Conservation (phyloP, 2,888 invertebrate species). For the Stegophylla sp. region DNA sequence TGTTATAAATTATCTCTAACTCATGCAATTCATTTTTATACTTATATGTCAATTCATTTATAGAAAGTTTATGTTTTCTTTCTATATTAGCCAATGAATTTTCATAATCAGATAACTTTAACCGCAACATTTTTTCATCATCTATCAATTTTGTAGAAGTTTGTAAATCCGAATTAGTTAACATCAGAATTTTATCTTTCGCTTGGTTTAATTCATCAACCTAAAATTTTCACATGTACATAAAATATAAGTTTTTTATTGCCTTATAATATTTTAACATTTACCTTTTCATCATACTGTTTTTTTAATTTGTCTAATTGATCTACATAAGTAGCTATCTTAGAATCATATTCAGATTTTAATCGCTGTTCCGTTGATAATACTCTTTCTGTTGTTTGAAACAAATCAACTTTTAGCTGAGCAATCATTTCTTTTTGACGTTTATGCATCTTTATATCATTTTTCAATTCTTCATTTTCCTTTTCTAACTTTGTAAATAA, state of each 20-base stretch:
- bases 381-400: constrained; percentile 51
- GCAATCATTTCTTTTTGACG: constrained; percentile 52
- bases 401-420: constrained; percentile 41
- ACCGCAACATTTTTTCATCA: constrained; percentile 32
- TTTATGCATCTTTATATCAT: constrained; percentile 30
- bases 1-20: constrained; percentile 43
- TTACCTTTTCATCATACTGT: constrained; percentile 36
- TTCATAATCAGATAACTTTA: constrained; percentile 50
- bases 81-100: constrained; percentile 36
- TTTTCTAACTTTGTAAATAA: constrained; percentile 32
- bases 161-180: constrained; percentile 28
- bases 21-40: constrained; percentile 53
- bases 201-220: constrained; percentile 46
- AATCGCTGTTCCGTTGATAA: constrained; percentile 41
- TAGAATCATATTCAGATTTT: constrained; percentile 37
- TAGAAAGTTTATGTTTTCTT: constrained; percentile 49
- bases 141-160: constrained; percentile 9
- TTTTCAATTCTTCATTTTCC: constrained; percentile 45
- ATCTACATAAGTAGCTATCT: constrained; percentile 30
- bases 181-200: constrained; percentile 36
- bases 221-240: constrained; percentile 14
- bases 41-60: constrained; percentile 43
- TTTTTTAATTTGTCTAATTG: constrained; percentile 44
- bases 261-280: background rate
- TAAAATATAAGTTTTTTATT: background rate